A percentile compares a stretch with the other conserved stretches of the same genome.
phyloP scores from a whole-genome alignment of 2,888 invertebrate genomes.

The Rhaphigaster nebulosa region DNA sequence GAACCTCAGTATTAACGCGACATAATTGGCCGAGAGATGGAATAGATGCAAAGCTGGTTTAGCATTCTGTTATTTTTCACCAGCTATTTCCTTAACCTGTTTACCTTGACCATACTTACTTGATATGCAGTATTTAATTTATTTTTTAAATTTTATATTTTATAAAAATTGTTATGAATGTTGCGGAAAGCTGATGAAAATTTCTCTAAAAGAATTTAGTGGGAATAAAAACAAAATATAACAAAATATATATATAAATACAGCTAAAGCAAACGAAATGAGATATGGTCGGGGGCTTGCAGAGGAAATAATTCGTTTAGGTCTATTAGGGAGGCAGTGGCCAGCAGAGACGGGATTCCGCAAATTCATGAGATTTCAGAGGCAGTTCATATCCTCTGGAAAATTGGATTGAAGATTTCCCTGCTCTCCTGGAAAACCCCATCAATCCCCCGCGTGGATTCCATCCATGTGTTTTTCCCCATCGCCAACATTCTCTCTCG shows the following conservation, averaged over 20 bases:
- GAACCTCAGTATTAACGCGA: too few species aligned
- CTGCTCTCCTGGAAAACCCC: constrained; percentile 21
- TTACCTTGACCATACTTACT: too few species aligned
- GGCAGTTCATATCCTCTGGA: constrained; percentile 45
- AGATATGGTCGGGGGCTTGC: background rate
- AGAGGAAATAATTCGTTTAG: constrained; percentile 34
- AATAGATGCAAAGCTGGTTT: too few species aligned
- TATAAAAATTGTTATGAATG: background rate
- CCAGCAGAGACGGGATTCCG: background rate
- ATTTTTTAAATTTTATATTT: background rate
- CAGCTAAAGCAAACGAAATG: background rate
- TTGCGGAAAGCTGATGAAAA: background rate
- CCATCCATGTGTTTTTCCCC: background rate
- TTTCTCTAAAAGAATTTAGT: background rate
- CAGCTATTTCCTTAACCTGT: too few species aligned
- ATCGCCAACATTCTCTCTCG: background rate
- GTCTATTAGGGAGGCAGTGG: constrained; percentile 32
- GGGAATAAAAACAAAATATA: background rate
- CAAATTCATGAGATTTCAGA: constrained; percentile 41
- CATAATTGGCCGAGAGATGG: too few species aligned
- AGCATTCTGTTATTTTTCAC: too few species aligned
- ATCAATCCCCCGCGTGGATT: constrained; percentile 4
- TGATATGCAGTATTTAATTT: too few species aligned
- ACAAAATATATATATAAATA: background rate
- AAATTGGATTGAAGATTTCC: constrained; percentile 46